These are phyloP conservation scores for Rosalia funebris DNA, from an alignment of 2,888 invertebrate genomes.

Conservation along the genomic window DNA sequence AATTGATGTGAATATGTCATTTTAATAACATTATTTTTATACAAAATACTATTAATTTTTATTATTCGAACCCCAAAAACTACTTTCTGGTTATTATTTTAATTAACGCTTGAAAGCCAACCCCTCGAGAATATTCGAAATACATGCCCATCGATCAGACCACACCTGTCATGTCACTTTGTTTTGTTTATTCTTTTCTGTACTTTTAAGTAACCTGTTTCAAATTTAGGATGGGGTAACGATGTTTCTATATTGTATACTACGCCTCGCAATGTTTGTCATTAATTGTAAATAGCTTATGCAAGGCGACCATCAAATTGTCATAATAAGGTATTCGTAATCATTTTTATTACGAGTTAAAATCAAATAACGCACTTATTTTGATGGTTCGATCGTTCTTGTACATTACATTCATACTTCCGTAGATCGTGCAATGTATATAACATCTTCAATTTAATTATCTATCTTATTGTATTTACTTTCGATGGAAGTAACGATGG, in stretches of 20 bases:
- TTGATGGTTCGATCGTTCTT: too few relatives aligned
- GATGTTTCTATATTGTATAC: background rate
- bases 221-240: slow-evolving; percentile 44
- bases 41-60: slow-evolving; percentile 36
- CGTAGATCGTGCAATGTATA: background rate
- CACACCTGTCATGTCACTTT: slow-evolving; percentile 19
- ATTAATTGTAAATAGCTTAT: slow-evolving; percentile 6
- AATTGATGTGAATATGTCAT: slow-evolving; percentile 19
- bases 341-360: too few relatives aligned
- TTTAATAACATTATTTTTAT: slow-evolving; percentile 45
- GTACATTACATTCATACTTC: background rate
- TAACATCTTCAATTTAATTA: background rate
- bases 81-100: slow-evolving; percentile 20
- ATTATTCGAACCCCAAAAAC: slow-evolving; percentile 19
- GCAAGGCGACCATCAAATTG: too few relatives aligned
- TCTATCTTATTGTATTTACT: background rate
- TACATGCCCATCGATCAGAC: slow-evolving; percentile 21
- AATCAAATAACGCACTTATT: too few relatives aligned
- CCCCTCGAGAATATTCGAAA: slow-evolving; percentile 26
- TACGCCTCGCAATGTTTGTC: background rate
- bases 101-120: slow-evolving; percentile 28
- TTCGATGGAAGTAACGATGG: background rate
- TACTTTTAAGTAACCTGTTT: slow-evolving; percentile 50
- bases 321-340: too few relatives aligned
- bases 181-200: slow-evolving; percentile 16